These are phyloP conservation scores for Leptinotarsa defecta DNA, from an alignment of 1,140 invertebrate species.

Conservation along the genomic window DNA sequence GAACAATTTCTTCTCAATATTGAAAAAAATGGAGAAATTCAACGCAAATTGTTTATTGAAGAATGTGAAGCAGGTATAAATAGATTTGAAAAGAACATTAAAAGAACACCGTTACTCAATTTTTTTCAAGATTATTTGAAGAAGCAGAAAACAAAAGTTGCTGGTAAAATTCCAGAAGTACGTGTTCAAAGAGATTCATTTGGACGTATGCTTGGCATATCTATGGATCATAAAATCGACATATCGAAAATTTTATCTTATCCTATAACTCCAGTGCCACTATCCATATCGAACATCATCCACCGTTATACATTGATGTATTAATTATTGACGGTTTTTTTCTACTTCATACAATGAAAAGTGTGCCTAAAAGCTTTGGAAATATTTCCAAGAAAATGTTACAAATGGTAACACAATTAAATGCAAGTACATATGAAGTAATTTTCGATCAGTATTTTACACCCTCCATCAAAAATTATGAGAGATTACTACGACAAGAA, in stretches of 20 bases:
- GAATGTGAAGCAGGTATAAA: constrained; percentile 18
- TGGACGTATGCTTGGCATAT: constrained; percentile 41
- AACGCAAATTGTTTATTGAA: constrained; percentile 32
- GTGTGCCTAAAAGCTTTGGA: constrained; percentile 48
- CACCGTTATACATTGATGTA: constrained; percentile 38
- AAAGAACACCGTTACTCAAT: constrained; percentile 11
- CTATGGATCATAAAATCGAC: constrained; percentile 29
- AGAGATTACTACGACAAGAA: constrained; percentile 34
- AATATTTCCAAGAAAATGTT: constrained; percentile 49
- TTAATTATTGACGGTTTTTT: constrained; percentile 37
- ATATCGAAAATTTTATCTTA: constrained; percentile 28
- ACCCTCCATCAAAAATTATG: constrained; percentile 43
- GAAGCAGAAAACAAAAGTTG: constrained; percentile 20
- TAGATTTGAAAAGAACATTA: constrained; percentile 18
- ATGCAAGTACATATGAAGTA: constrained; percentile 38
- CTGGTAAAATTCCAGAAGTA: no score
- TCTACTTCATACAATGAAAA: constrained; percentile 47
- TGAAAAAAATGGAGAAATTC: constrained; percentile 33
- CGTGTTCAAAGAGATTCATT: constrained; percentile 28
- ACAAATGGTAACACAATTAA: constrained; percentile 38
- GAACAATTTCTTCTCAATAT: constrained; percentile 43
- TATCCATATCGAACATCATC: constrained; percentile 26
- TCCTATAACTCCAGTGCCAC: constrained; percentile 28
- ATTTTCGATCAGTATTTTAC: constrained; percentile 41
- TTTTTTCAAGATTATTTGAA: constrained; percentile 1